Evolutionary conservation across 2,797 vertebrate species (phyloP), one percentile per base, ranked within the genome.

Genomic region (Squalus acanthias): DNA sequence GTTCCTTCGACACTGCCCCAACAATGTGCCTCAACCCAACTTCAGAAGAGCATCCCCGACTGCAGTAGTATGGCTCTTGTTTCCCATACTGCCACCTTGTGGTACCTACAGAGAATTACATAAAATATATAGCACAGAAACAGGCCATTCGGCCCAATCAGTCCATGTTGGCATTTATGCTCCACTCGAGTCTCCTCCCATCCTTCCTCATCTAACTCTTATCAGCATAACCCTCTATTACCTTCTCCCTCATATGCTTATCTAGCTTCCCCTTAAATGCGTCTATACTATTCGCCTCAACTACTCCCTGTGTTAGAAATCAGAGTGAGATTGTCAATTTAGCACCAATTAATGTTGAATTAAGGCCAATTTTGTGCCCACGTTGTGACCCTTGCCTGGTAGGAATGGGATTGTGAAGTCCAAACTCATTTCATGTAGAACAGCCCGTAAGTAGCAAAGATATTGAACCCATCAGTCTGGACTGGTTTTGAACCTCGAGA

Each of bases 41-140:
- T 39, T 92, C 89, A 67, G 33, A 93, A 20, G 29, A 46, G 91
- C 7, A 65, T 91, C 33, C n/a, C 22, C 63, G 22, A 24, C 20
- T 93, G 63, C 65, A 69, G 7, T 50, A 3, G 7, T 26, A 2
- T 93, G n/a, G 69, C 9, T 46, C 63, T 20, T 39, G 22, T 93
- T 93, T 93, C 91, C 39, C 91, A 69, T 69, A 9, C 65, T 9
- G 65, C 65, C 91, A 93, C 60, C 91, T 93, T 93, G 91, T 93
- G 91, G 63, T 93, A 39, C 17, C 33, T 82, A 15, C 17, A 50
- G 46, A 1, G 39, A 85, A 85, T 6, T 20, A 46, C 17, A 82
- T 39, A 20, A n/a, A 50, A 85, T 85, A 50, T 50, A 46, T n/a
- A 85, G 17, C 79, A 22, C 1, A 46, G 13, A 46, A 85, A 85